Conservation (phyloP, 2,113 vertebrate genomes). For the Candoia aspera region DNA sequence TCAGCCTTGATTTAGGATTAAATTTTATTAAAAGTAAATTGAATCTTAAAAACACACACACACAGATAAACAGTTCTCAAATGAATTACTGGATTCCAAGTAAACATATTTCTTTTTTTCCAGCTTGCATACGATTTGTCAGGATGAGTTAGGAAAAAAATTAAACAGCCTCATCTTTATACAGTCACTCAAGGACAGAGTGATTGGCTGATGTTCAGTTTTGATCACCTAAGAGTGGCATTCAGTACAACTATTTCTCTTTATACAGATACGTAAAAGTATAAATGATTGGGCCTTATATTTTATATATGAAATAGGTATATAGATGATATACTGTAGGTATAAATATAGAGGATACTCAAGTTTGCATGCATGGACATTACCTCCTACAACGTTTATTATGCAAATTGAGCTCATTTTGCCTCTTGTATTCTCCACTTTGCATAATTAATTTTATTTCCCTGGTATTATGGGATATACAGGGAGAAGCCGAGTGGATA, state of each 20-base stretch:
- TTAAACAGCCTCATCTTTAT: not conserved
- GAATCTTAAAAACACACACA: conserved; percentile 40
- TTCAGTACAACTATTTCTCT: not conserved
- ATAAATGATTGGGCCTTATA: not conserved
- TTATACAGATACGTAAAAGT: not conserved
- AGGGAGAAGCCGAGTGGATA: not conserved
- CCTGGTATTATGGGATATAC: not conserved
- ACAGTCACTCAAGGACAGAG: not conserved
- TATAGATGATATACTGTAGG: not conserved
- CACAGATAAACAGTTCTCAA: conserved; percentile 34
- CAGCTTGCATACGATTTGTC: conserved; percentile 9
- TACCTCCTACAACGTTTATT: not conserved
- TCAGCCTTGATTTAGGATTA: conserved; percentile 39
- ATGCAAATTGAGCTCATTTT: not conserved
- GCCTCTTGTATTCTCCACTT: not conserved
- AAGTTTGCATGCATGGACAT: not conserved
- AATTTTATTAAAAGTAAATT: conserved; percentile 44
- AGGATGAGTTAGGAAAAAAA: not conserved
- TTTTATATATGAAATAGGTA: not conserved
- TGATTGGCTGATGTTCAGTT: not conserved
- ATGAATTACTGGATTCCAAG: conserved; percentile 11
- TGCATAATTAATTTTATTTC: not conserved
- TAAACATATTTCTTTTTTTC: conserved; percentile 25
- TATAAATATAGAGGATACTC: not conserved
- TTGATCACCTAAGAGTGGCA: not conserved